These are phyloP conservation scores for Cataglyphis cursor DNA, from an alignment of 2,888 invertebrate species.

Conservation along the genomic window DNA sequence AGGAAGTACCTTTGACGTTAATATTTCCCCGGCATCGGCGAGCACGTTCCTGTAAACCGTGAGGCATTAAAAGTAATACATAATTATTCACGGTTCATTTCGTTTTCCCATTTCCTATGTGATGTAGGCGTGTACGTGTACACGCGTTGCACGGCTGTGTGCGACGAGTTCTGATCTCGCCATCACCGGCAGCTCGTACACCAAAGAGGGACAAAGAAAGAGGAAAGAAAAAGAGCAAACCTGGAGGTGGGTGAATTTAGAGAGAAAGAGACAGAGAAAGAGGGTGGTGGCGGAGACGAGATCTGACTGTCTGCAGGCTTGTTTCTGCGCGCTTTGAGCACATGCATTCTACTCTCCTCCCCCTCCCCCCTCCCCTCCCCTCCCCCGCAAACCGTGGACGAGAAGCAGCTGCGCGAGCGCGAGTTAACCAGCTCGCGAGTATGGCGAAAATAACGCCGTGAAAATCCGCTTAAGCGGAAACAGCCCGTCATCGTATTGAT, in stretches of 20 bases:
- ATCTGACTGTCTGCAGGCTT: slow-evolving; percentile 70
- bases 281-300: slow-evolving; percentile 44
- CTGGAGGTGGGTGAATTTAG: slow-evolving; percentile 27
- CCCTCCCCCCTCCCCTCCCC: slow-evolving; percentile 23
- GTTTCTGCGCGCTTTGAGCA: slow-evolving; percentile 73
- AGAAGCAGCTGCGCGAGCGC: slow-evolving; percentile 33
- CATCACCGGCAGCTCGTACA: slow-evolving; percentile 63
- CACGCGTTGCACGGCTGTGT: slow-evolving; percentile 65
- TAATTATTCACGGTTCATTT: slow-evolving; percentile 83
- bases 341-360: slow-evolving; percentile 64
- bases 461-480: slow-evolving; percentile 71
- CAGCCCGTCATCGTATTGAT: slow-evolving; percentile 62
- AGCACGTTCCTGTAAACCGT: slow-evolving; percentile 66
- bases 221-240: slow-evolving; percentile 47
- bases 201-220: slow-evolving; percentile 51
- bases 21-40: slow-evolving; percentile 67
- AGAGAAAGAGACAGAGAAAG: slow-evolving; percentile 26
- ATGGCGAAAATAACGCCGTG: slow-evolving; percentile 74
- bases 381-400: slow-evolving; percentile 55
- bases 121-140: slow-evolving; percentile 59
- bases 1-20: slow-evolving; percentile 79
- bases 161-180: slow-evolving; percentile 56
- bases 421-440: slow-evolving; percentile 71
- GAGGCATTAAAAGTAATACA: slow-evolving; percentile 79
- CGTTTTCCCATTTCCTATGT: slow-evolving; percentile 81